Evolutionary conservation across 2,888 invertebrate genomes (phyloP).

Genomic region (Tenthredo notha): DNA sequence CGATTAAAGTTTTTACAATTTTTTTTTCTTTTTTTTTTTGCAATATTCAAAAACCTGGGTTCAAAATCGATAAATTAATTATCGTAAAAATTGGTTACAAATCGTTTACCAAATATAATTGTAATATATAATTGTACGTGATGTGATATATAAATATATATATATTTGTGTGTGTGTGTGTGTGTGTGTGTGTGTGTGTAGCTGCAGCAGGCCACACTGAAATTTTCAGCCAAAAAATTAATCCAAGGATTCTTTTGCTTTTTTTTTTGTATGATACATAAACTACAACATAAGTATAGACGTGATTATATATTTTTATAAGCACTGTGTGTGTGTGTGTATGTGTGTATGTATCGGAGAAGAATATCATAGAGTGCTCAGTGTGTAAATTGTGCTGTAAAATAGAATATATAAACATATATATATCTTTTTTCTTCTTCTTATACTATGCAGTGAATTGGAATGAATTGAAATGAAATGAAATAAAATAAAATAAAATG

Average conservation of each 20-base stretch:
- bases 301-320: neutral
- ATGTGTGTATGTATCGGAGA: neutral
- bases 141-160: neutral
- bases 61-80: neutral
- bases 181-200: neutral
- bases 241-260: neutral
- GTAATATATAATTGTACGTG: neutral
- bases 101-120: neutral
- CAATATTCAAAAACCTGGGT: neutral
- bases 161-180: neutral
- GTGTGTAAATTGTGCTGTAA: constrained; percentile 2
- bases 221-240: constrained; percentile 4
- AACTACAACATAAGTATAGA: neutral
- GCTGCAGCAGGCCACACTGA: neutral
- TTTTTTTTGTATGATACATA: neutral
- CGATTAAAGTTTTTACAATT: neutral
- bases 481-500: constrained; percentile 69
- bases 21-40: neutral
- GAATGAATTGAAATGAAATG: constrained; percentile 71
- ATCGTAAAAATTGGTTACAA: neutral
- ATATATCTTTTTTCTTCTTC: neutral
- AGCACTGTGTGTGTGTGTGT: neutral
- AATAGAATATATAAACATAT: neutral
- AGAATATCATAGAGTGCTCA: too few relatives aligned
- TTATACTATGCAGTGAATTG: constrained; percentile 76